Percentiles rank a stretch among this genome's conserved stretches.
These are phyloP conservation scores for Odocoileus hemionus DNA, from an alignment of 2,113 vertebrate genomes.

Conservation along the genomic window DNA sequence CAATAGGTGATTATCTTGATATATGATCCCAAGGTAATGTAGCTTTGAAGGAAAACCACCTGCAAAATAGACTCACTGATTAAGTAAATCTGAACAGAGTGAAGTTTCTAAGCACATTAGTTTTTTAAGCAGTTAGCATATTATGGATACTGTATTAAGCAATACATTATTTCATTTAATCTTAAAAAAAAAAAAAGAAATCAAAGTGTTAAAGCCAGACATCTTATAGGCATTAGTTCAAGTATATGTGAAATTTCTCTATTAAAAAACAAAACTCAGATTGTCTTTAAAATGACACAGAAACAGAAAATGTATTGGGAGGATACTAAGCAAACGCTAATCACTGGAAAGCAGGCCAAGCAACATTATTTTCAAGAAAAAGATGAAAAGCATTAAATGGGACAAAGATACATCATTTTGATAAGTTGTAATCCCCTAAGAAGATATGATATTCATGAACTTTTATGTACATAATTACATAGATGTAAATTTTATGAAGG, in stretches of 20 bases:
- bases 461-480: background rate
- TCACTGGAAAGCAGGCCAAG: background rate
- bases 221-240: background rate
- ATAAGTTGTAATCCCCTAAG: background rate
- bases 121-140: background rate
- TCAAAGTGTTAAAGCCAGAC: background rate
- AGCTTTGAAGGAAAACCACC: background rate
- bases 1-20: background rate
- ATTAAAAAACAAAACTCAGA: background rate
- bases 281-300: background rate
- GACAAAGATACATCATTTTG: background rate
- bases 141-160: background rate
- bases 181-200: background rate
- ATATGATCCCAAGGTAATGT: background rate
- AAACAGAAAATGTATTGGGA: background rate
- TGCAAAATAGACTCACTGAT: conserved; percentile 16
- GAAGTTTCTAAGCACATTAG: background rate
- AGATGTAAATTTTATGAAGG: conserved; percentile 2
- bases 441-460: background rate
- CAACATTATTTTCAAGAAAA: background rate
- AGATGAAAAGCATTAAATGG: background rate
- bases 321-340: background rate
- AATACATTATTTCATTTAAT: background rate
- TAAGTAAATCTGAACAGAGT: conserved; percentile 14
- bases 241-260: background rate